A percentile compares a stretch with the other conserved stretches of the same genome.
Evolutionary conservation across 2,888 invertebrate species (phyloP).

Genomic region (Eristalis intricaria): DNA sequence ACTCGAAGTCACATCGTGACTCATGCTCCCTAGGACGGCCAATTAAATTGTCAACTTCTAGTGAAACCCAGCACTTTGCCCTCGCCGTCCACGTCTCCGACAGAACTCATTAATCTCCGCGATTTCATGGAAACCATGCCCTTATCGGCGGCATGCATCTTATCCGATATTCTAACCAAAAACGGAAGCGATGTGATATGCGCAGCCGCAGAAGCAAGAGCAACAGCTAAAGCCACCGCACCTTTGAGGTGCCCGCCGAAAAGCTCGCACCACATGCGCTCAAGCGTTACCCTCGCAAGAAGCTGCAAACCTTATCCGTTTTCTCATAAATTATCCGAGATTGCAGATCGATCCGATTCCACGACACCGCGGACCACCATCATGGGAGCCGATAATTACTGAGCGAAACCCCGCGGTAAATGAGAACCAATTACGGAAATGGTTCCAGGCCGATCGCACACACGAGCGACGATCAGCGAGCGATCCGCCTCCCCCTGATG

Average conservation of each 20-base stretch:
- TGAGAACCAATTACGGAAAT: conserved; percentile 68
- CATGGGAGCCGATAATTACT: conserved; percentile 54
- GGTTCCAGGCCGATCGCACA: conserved; percentile 40
- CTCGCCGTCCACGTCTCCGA: background rate
- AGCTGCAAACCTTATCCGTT: conserved; percentile 22
- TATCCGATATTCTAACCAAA: conserved; percentile 55
- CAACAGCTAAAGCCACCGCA: conserved; percentile 7
- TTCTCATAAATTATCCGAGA: conserved; percentile 51
- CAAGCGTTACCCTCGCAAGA: background rate
- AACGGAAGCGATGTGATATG: conserved; percentile 37
- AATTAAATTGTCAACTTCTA: conserved; percentile 44
- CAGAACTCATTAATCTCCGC: conserved; percentile 33
- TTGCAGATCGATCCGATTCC: conserved; percentile 33
- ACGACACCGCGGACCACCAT: conserved; percentile 48
- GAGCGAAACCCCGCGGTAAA: conserved; percentile 46
- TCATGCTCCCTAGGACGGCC: conserved; percentile 1
- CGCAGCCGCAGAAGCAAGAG: background rate
- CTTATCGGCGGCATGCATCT: conserved; percentile 30
- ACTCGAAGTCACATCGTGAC: conserved; percentile 20
- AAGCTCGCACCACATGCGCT: conserved; percentile 15
- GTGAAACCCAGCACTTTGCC: background rate
- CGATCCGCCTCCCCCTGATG: conserved; percentile 32
- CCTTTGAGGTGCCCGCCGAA: conserved; percentile 28
- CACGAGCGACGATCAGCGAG: conserved; percentile 44
- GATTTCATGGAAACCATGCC: conserved; percentile 34